Base-by-base conservation (phyloP, 2,113 vertebrate genomes). In the western clawed frog (Xenopus tropicalis) region DNA sequence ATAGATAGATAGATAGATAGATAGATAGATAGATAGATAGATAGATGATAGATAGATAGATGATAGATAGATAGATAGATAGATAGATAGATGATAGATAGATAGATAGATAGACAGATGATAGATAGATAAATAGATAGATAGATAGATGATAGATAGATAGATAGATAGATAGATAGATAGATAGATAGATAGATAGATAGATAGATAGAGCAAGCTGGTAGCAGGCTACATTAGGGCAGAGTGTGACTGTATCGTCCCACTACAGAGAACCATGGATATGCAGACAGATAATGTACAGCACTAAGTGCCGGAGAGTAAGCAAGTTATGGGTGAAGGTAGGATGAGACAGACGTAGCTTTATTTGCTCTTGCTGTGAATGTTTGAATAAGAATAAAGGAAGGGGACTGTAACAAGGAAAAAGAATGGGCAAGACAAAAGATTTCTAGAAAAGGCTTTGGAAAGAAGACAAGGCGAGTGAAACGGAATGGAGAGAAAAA, bases 381-480 rank as follows among this genome's bases (percentile, higher is more conserved):
- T 91, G 96, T 96, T 95, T 96, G 96, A 98, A 98, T 96, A 92
- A 96, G 92, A 95, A 96, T 92, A 95, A 93, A 90, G 88, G 91
- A 91, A 91, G 88, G 87, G 93, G 94, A 97, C 94, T 92, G 94
- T 94, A 94, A 93, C 94, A 96, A 92, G 93, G 94, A 91, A 91
- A 94, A 95, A 94, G 94, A 96, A 94, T 92, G 92, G 89, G 86
- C 91, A 93, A 89, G 90, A 98, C 96, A 98, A 98, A 98, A 88
- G 93, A 89, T 88, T 93, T 87, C 89, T 87, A 93, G 91, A 94
- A 95, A 94, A 93, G 93, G 93, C 91, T 95, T 93, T 95, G 93
- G 94, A 93, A 88, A 81, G 88, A 91, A 94, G 92, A 96, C 95
- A 94, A 94, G 93, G 93, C 91, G 91, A 91, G 94, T 87, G 91